Evolutionary conservation across 2,888 invertebrate genomes (phyloP), one percentile per base, ranked within the genome.

Genomic region (Venustoraphidia nigricollis): DNA sequence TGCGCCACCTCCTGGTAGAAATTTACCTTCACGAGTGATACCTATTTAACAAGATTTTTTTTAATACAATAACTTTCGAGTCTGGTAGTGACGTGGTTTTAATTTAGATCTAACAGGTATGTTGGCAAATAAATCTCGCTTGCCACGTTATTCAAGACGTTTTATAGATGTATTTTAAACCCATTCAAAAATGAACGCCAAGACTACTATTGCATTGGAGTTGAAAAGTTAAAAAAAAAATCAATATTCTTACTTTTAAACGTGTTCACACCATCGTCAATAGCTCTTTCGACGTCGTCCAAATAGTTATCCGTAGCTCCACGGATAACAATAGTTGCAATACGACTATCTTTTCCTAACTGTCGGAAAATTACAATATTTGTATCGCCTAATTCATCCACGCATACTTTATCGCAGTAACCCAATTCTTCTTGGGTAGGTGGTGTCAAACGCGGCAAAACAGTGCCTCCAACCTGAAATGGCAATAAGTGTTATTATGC

Each of bases 231-330:
- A 48, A 11, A 9, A 17, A n/a, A 14, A 48, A 36, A 10, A 37
- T n/a, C n/a, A 45, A 46, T 13, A 39, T 35, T 41, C 52, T 52
- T 65, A 77, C 67, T 73, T 71, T 58, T 99, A 70, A 92, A 98
- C 36, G 94, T 96, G 65, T 99, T 99, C 14, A 99, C 93, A 52
- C 95, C 98, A 71, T 99, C 98, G 68, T 99, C 95, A 58, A 99
- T 81, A 34, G 97, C 93, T 52, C 98, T 77, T 69, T 98, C 98
- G 59, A 98, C 86, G 60, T 99, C 98, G 66, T 99, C 98, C 91
- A 99, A 92, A 60, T 89, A 90, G 66, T 96, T 96, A 56, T 96
- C 94, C 5, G 97, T 96, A 1, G 98, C 86, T 1, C 97, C 98
- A 54, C 98, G 79, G 52, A 99, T 76, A 10, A 99, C 83, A 56